Conservation (phyloP, 2,797 vertebrate genomes). For the Apodemus agrarius region DNA sequence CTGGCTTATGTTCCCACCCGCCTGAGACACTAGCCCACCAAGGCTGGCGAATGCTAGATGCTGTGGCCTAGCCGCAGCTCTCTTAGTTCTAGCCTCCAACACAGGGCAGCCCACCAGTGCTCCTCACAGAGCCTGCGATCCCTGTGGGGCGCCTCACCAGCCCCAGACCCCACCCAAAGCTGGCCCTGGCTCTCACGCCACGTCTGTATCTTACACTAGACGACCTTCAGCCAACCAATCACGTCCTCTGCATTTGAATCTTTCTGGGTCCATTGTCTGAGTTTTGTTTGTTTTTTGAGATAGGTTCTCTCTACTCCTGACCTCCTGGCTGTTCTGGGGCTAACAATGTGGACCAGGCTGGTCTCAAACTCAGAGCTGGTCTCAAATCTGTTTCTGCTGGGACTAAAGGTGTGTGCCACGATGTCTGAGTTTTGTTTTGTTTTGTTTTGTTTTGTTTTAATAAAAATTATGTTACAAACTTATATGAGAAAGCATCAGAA, state of each 20-base stretch:
- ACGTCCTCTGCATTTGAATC: background rate
- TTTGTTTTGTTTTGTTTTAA: conserved; percentile 4
- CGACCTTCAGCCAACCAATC: background rate
- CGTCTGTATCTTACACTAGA: background rate
- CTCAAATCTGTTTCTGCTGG: background rate
- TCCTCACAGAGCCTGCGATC: background rate
- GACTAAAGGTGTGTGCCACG: background rate
- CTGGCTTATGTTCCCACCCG: background rate
- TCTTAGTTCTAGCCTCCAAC: background rate
- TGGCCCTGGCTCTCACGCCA: background rate
- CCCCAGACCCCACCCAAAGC: background rate
- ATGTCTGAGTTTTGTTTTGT: background rate
- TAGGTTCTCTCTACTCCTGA: background rate
- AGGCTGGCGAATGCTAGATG: accelerated
- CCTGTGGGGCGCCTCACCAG: too few species aligned
- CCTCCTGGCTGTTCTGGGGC: background rate
- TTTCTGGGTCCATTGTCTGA: background rate
- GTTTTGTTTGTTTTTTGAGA: background rate
- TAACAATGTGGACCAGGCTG: background rate
- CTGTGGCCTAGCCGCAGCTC: background rate
- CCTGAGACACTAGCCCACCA: background rate
- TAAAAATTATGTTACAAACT: background rate
- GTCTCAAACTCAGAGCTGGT: background rate
- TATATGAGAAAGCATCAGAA: background rate
- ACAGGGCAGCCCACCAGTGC: background rate